phyloP scores from a whole-genome alignment of 2,888 invertebrate species.

The Pyralis farinalis region DNA sequence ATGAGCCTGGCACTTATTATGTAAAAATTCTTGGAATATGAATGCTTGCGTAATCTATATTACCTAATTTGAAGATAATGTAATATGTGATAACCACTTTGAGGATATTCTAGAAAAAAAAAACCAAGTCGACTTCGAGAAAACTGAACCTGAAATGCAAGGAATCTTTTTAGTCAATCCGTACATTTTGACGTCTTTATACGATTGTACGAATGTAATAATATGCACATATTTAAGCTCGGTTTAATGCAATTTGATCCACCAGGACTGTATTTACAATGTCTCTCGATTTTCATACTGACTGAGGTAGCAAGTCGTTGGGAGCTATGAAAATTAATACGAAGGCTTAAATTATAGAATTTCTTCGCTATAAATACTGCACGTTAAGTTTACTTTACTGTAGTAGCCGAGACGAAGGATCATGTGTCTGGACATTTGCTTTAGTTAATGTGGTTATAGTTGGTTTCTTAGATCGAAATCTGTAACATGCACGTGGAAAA shows the following conservation, averaged over 20 bases:
- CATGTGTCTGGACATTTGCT: neutral
- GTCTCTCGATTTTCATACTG: constrained; percentile 64
- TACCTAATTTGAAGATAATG: no score
- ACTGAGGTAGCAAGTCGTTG: constrained; percentile 63
- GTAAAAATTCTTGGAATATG: no score
- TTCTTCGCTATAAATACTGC: constrained; percentile 48
- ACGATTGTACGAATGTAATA: constrained; percentile 62
- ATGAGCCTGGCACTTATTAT: no score
- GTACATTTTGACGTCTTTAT: constrained; percentile 73
- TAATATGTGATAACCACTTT: no score
- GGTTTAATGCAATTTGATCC: constrained; percentile 68
- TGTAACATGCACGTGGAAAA: no score
- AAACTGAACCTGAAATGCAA: no score
- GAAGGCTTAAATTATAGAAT: constrained; percentile 40
- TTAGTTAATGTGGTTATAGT: no score
- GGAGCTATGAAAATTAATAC: constrained; percentile 46
- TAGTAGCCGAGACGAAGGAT: constrained; percentile 18
- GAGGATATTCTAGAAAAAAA: no score
- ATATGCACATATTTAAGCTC: constrained; percentile 72
- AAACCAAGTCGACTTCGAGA: no score
- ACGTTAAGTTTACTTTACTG: constrained; percentile 28
- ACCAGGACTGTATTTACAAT: constrained; percentile 54
- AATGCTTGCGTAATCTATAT: no score
- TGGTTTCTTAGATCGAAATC: no score
- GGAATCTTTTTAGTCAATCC: constrained; percentile 20